Base-by-base conservation (phyloP, 2,113 vertebrate genomes). In the Dermatemys mawii region DNA sequence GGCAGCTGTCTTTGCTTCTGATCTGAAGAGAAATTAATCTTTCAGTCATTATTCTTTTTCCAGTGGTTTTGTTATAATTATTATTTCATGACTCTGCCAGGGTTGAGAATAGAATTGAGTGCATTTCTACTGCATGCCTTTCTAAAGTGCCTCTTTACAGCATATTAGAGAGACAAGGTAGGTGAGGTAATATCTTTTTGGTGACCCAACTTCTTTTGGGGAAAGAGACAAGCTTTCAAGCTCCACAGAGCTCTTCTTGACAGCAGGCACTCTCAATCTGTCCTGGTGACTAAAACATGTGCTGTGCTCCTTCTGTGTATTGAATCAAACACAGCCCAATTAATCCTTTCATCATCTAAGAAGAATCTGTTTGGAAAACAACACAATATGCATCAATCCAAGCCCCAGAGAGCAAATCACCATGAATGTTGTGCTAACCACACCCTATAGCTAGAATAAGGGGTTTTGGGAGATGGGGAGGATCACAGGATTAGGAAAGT, bases 361-460 rank as follows among this genome's bases (percentile, higher is more conserved):
- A 73, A 94, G 78, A 92, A 54, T 95, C 94, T 93, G 92, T 84
- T 93, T 93, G 76, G 86, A 93, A 96, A 87, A 84, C 79, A 86
- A 85, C 92, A 89, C 78, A 78, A 88, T 41, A 84, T 87, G 81
- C 81, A 44, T 76, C 92, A 79, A 91, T 84, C 86, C 86, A 57
- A 83, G 17, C 53, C 80, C 83, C 83, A 81, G 16, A 87, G 51
- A 57, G 41, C 73, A 78, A 29, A 86, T 67, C 91, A 91, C 0
- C 0, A 55, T 70, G 78, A 90, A 95, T 93, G 60, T n/a, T 49
- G 57, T 78, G 78, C 0, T 3, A 49, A 83, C 35, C 60, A 51
- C 29, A 67, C 5, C 2, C 13, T 3, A 17, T 29, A 78, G 35
- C 46, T 44, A 53, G 51, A 90, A 44, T 50, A 78, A 0, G 2